Evolutionary conservation across 1,140 invertebrate genomes (phyloP).

Genomic region (Phortica variegata): DNA sequence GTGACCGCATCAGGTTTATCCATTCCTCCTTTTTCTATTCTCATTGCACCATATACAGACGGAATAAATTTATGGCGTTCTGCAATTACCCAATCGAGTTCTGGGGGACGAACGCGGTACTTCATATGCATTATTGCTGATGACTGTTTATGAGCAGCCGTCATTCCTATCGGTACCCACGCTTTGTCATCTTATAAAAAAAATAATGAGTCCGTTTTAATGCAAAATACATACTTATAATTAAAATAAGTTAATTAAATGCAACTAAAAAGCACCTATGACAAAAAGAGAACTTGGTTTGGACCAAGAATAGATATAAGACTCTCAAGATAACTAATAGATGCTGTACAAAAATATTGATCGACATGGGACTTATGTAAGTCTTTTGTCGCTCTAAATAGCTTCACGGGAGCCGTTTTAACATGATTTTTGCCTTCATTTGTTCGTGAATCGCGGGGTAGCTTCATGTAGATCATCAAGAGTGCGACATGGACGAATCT

Average conservation of each 20-base stretch:
- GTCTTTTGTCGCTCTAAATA: background rate
- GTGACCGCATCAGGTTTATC: too few species aligned
- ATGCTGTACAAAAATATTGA: background rate
- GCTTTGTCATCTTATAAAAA: conserved; percentile 11
- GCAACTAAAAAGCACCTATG: too few species aligned
- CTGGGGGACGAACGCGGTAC: conserved; percentile 51
- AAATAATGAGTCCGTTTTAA: too few species aligned
- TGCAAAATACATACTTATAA: too few species aligned
- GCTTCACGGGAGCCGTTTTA: background rate
- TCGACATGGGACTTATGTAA: background rate
- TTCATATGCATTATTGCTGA: conserved; percentile 28
- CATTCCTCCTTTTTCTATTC: too few species aligned
- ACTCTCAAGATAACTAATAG: background rate
- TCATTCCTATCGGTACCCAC: conserved; percentile 4
- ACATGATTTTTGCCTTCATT: background rate
- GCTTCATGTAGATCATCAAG: conserved; percentile 28
- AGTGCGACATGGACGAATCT: conserved; percentile 32
- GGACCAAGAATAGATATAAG: conserved; percentile 1
- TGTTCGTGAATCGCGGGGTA: conserved; percentile 2
- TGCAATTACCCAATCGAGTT: conserved; percentile 58
- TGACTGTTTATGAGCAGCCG: conserved; percentile 5
- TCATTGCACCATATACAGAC: background rate
- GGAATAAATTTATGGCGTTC: conserved; percentile 49
- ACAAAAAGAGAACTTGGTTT: background rate
- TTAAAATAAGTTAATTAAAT: too few species aligned